A percentile compares a stretch with the other conserved stretches of the same genome.
Conservation (phyloP, 2,113 vertebrate genomes). For the Taurulus bubalis region DNA sequence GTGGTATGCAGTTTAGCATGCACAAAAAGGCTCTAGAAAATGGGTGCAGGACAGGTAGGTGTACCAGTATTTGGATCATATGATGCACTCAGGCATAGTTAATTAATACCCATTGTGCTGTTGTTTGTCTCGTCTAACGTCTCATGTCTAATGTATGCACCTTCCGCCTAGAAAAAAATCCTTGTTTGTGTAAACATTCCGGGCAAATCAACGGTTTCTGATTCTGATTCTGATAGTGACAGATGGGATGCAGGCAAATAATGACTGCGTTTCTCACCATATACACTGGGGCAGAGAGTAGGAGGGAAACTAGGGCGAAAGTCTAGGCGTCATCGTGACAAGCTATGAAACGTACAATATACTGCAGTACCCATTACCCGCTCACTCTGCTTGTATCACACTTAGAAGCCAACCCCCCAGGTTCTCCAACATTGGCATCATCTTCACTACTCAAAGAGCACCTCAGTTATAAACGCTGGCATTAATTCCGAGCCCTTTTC, state of each 20-base stretch:
- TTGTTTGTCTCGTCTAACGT: too few relatives aligned
- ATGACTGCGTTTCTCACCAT: not conserved
- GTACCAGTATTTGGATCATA: not conserved
- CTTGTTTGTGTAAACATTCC: too few relatives aligned
- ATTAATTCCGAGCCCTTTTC: conserved; percentile 40
- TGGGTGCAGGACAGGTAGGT: not conserved
- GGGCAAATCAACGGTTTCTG: too few relatives aligned
- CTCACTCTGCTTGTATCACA: conserved; percentile 20
- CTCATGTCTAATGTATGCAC: too few relatives aligned
- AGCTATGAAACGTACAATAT: not conserved
- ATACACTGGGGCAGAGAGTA: not conserved
- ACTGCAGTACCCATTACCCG: conserved; percentile 11
- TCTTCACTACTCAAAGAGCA: conserved; percentile 27
- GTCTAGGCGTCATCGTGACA: not conserved
- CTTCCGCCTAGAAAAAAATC: too few relatives aligned
- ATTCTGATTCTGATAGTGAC: too few relatives aligned
- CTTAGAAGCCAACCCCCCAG: conserved; percentile 7
- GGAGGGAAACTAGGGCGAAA: not conserved
- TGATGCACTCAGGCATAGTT: not conserved
- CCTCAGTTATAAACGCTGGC: conserved; percentile 26
- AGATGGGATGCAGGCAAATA: not conserved
- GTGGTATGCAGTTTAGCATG: not conserved
- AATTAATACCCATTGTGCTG: too few relatives aligned
- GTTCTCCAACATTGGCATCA: conserved; percentile 12
- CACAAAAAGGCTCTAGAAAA: not conserved